phyloP scores from a whole-genome alignment of 2,113 vertebrate genomes.

The Ageneiosus marmoratus region DNA sequence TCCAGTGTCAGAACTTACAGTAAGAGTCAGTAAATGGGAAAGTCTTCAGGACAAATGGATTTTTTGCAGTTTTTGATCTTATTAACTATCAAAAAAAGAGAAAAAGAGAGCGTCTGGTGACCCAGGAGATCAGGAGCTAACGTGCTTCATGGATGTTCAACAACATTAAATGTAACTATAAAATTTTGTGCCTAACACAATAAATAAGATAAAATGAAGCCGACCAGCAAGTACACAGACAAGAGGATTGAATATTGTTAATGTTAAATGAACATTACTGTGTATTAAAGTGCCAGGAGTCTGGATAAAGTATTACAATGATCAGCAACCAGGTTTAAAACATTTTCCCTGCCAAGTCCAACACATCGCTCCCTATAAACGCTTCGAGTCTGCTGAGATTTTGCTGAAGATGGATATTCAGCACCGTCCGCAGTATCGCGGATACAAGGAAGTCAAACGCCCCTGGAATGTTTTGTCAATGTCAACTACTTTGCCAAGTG shows the following conservation, averaged over 20 bases:
- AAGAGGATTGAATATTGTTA: constrained; percentile 14
- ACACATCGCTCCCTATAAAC: constrained; percentile 38
- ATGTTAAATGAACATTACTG: constrained; percentile 7
- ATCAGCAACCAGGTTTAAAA: neutral
- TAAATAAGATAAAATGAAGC: neutral
- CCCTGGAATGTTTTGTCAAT: constrained; percentile 54
- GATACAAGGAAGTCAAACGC: constrained; percentile 33
- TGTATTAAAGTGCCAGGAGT: constrained; percentile 17
- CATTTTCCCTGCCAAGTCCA: constrained; percentile 44
- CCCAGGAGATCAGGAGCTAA: neutral
- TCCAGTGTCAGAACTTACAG: neutral
- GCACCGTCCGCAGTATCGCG: constrained; percentile 18
- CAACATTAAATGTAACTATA: neutral
- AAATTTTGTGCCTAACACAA: neutral
- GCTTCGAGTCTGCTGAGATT: constrained; percentile 31
- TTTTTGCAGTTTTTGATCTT: neutral
- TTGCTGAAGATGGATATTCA: constrained; percentile 44
- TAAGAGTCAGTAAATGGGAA: neutral
- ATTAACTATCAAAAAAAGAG: too few species aligned
- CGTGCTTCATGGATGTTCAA: neutral
- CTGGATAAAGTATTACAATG: constrained; percentile 24
- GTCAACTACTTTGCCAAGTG: constrained; percentile 52
- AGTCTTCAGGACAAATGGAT: neutral
- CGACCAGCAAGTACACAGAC: too few species aligned
- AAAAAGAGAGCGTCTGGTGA: neutral